Evolutionary conservation across 2,888 invertebrate species (phyloP).

Genomic region (Junonia oenone): DNA sequence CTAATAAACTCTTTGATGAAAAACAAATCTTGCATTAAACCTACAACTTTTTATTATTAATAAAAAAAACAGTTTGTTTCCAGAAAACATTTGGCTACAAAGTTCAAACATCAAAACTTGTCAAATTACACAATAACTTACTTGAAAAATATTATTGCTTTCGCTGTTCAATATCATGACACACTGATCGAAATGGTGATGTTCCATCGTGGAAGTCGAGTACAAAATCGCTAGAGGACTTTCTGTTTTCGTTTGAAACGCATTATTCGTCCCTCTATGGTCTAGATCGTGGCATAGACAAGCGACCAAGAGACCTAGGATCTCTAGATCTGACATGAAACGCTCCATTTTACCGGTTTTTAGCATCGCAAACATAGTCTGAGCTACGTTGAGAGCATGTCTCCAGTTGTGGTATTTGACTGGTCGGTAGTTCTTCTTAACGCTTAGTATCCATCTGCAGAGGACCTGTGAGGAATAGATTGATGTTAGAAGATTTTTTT

Average conservation of each 20-base stretch:
- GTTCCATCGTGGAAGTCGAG: constrained; percentile 97
- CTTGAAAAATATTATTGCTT: constrained; percentile 97
- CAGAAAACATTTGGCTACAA: too few species aligned
- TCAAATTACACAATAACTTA: constrained; percentile 62
- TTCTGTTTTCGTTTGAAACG: constrained; percentile 91
- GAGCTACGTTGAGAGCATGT: constrained; percentile 96
- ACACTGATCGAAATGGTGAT: constrained; percentile 97
- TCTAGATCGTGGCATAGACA: constrained; percentile 97
- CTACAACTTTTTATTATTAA: too few species aligned
- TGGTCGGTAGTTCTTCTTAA: constrained; percentile 97
- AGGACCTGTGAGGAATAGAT: constrained; percentile 83
- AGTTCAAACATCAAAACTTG: too few species aligned
- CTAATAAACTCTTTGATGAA: too few species aligned
- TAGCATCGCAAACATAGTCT: constrained; percentile 98
- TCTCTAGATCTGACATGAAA: constrained; percentile 95
- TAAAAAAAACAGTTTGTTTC: too few species aligned
- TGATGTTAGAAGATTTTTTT: neutral
- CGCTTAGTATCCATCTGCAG: constrained; percentile 95
- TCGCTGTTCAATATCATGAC: constrained; percentile 98
- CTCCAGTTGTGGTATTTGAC: constrained; percentile 99
- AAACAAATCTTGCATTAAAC: too few species aligned
- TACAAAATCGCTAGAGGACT: constrained; percentile 94
- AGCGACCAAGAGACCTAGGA: constrained; percentile 91
- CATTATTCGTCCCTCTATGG: constrained; percentile 97
- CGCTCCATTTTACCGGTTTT: constrained; percentile 97